These are phyloP conservation scores for Deilephila porcellus DNA, from an alignment of 2,888 invertebrate species.

Conservation along the genomic window DNA sequence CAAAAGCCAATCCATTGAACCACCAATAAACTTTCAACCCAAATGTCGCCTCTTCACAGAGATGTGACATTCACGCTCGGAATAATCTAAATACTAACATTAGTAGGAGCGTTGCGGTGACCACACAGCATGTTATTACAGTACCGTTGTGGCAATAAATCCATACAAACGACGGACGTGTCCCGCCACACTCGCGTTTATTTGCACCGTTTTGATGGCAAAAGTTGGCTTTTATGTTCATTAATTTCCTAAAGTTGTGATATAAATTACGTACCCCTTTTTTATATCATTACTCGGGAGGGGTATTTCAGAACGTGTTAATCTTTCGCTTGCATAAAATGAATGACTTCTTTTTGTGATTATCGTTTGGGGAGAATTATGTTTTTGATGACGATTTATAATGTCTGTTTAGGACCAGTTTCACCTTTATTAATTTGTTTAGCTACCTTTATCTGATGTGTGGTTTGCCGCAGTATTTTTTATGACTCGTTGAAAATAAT, in stretches of 20 bases:
- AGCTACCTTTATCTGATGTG: too few species aligned
- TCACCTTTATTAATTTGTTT: too few species aligned
- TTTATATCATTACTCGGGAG: conserved; percentile 20
- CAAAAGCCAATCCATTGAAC: too few species aligned
- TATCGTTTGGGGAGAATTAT: neutral
- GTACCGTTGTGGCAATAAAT: conserved; percentile 58
- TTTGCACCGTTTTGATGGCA: conserved; percentile 19
- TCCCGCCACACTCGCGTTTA: conserved; percentile 36
- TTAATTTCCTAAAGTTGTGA: conserved; percentile 23
- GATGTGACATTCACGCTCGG: conserved; percentile 12
- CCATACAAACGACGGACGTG: conserved; percentile 51
- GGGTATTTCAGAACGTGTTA: conserved; percentile 15
- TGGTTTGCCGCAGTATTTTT: too few species aligned
- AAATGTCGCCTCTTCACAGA: neutral
- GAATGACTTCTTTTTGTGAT: conserved; percentile 18
- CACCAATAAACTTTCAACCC: neutral
- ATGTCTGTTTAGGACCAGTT: neutral
- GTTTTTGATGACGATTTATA: neutral
- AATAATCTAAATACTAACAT: conserved; percentile 1
- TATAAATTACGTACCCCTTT: conserved; percentile 22
- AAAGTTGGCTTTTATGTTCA: conserved; percentile 24
- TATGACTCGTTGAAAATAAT: too few species aligned
- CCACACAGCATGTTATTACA: conserved; percentile 14
- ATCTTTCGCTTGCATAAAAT: conserved; percentile 6
- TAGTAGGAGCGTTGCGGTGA: conserved; percentile 5